Base-by-base conservation (phyloP, 2,797 vertebrate species). In the Sciaenops ocellatus region DNA sequence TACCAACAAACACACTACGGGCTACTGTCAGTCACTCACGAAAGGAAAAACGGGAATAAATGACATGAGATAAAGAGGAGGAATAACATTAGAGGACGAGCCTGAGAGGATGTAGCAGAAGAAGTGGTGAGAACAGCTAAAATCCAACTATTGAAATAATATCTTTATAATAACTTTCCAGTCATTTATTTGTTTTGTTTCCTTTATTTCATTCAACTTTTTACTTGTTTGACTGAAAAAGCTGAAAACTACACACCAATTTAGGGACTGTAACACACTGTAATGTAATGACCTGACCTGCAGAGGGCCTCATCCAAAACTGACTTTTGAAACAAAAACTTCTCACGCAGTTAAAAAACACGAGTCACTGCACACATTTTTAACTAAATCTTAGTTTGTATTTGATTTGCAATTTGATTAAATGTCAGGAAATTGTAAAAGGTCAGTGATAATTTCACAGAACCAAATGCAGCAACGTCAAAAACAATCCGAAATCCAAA, bases 131-230 rank as follows among this genome's bases (percentile, higher is more conserved):
- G 5, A 38, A 6, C 3, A 60, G 5, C 16, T 46, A 12, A 61
- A 80, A 73, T 70, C 8, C 46, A 41, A 59, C 2, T 1, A 22
- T 41, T 48, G 22, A 44, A 59, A 54, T 3, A 10, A 0, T 0
- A 68, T 76, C 89, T n/a, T n/a, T n/a, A n/a, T n/a, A n/a, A n/a
- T 76, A 75, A 84, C 87, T 91, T 93, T 93, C 88, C 20, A 38
- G 90, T 90, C 67, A 83, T 85, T 87, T 91, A 89, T 87, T 88
- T 1, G 30, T 44, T 12, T 20, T 9, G 5, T 90, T 89, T 88
- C 74, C 75, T 90, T 89, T 91, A 26, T 42, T 22, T 44, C 9
- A 55, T 10, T 3, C 1, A 7, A 0, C 26, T 17, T 20, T 67
- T 79, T 57, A 78, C 56, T 81, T 52, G 88, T 90, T 68, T 34